phyloP scores from a whole-genome alignment of 1,140 invertebrate species.

The Saxidomus purpurata region DNA sequence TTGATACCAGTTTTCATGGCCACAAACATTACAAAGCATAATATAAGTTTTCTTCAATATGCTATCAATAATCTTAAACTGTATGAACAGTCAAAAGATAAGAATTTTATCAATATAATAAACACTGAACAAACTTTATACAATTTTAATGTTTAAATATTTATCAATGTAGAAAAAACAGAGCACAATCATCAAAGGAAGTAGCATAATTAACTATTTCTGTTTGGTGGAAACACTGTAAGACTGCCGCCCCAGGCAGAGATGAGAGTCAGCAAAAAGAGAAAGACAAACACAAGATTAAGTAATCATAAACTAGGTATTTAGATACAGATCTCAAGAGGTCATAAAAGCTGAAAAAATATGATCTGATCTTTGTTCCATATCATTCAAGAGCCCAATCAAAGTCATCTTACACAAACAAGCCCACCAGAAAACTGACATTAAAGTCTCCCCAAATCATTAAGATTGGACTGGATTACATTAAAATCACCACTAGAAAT shows the following conservation, averaged over 20 bases:
- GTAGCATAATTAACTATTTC: background rate
- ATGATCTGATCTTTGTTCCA: slow-evolving; percentile 19
- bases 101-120: slow-evolving; percentile 16
- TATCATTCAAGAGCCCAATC: slow-evolving; percentile 18
- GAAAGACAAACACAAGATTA: slow-evolving; percentile 39
- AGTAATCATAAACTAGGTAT: slow-evolving; percentile 41
- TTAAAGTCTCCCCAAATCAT: slow-evolving; percentile 25
- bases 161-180: slow-evolving; percentile 15
- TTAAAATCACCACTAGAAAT: slow-evolving; percentile 39
- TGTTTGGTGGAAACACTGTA: background rate
- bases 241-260: background rate
- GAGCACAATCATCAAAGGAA: background rate
- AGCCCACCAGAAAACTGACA: slow-evolving; percentile 1
- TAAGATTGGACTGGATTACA: slow-evolving; percentile 11
- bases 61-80: too few relatives aligned
- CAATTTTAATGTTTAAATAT: slow-evolving; percentile 22
- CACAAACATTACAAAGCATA: too few relatives aligned
- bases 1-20: too few relatives aligned
- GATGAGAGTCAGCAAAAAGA: background rate
- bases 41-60: too few relatives aligned
- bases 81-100: too few relatives aligned
- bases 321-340: background rate
- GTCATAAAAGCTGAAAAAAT: slow-evolving; percentile 26
- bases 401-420: slow-evolving; percentile 43
- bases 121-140: slow-evolving; percentile 6